These are phyloP conservation scores for Temnothorax curvispinosus DNA, from an alignment of 1,140 invertebrate species.

Conservation along the genomic window DNA sequence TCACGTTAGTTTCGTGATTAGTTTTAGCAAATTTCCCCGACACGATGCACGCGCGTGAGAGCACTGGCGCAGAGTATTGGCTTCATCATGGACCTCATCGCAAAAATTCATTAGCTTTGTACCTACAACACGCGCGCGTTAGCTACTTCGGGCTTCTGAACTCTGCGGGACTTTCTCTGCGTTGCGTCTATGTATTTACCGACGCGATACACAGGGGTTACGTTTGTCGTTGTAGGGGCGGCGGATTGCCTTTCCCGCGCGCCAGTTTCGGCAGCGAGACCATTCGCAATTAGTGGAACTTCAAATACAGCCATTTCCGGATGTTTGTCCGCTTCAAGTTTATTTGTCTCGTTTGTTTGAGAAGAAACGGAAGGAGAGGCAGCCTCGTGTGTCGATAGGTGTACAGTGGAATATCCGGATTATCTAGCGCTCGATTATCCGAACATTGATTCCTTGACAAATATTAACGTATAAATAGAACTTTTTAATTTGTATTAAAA, in stretches of 20 bases:
- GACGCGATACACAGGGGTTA: conserved; percentile 35
- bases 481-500: not conserved
- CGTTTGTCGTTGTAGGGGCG: conserved; percentile 38
- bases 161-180: conserved; percentile 46
- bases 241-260: conserved; percentile 43
- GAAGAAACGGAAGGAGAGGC: conserved; percentile 47
- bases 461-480: not conserved
- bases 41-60: conserved; percentile 12
- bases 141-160: conserved; percentile 38
- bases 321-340: conserved; percentile 47
- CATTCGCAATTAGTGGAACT: conserved; percentile 56
- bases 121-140: conserved; percentile 7
- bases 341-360: conserved; percentile 36
- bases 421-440: conserved; percentile 15
- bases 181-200: conserved; percentile 43
- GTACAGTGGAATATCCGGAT: not conserved
- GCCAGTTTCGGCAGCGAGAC: conserved; percentile 31
- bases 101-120: conserved; percentile 63
- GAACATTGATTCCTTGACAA: not conserved
- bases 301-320: conserved; percentile 45
- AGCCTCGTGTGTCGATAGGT: not conserved
- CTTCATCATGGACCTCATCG: conserved; percentile 34
- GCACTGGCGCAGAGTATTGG: conserved; percentile 20
- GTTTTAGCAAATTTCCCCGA: conserved; percentile 48
- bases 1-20: conserved; percentile 33